Base-by-base conservation (phyloP, 2,888 invertebrate species). In the Epinotia bilunana region DNA sequence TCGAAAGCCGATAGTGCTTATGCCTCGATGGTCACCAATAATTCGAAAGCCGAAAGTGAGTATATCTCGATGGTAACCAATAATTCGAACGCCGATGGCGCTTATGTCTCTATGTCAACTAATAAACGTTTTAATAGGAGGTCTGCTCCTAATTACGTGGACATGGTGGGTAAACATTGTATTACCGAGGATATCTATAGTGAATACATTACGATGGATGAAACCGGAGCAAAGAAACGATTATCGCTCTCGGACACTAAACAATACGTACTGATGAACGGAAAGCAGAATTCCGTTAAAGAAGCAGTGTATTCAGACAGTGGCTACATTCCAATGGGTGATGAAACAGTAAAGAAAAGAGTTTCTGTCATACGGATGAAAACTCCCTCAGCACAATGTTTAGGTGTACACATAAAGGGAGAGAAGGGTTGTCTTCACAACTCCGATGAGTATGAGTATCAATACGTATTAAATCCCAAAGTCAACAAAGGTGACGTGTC, bases 381-480 rank as follows among this genome's bases (percentile, higher is more conserved):
- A 39, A 23, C 4, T 12, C 11, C 64, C 11, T 13, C 12, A 6
- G 53, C 65, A n/a, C 46, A 58, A 55, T 65, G 64, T 16, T 76
- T 79, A 46, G 84, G 81, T 76, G 83, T 85, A 63, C 91, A 91
- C 77, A 77, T 82, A 7, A 88, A 79, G 79, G 91, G 91, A 12
- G 87, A 86, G 62, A 20, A 77, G 67, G 86, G 87, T 55, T 92
- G 91, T 78, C 72, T 86, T 58, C 86, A 86, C 79, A 83, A 82
- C 62, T 67, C 81, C n/a, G 67, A 73, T 3, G 86, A 88, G 63
- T 83, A 86, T 67, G 78, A 82, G 16, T 88, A 89, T 77, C 81
- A 87, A 69, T 90, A 91, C 74, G 82, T 81, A 73, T 63, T 91
- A 60, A 86, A 89, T 79, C 85, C 84, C 0, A 76, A 82, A 18